These are phyloP conservation scores for Phallusia fumigata DNA, from an alignment of 23 tunicate species.

Conservation along the genomic window DNA sequence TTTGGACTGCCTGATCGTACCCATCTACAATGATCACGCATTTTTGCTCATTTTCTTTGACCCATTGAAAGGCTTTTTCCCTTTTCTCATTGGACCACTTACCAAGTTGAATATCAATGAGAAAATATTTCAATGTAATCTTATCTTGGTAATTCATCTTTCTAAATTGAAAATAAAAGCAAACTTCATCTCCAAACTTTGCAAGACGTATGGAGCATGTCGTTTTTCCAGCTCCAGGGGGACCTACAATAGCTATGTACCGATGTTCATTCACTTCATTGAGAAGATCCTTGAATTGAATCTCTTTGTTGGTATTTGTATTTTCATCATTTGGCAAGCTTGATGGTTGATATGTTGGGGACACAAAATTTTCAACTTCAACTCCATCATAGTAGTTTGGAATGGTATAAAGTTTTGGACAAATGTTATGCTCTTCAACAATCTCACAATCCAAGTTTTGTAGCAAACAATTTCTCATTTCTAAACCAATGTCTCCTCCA, in stretches of 20 bases:
- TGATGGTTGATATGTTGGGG: too few species aligned
- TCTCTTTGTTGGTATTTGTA: too few species aligned
- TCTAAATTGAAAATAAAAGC: slow-evolving; percentile 8
- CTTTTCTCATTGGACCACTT: not conserved
- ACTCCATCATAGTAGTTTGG: too few species aligned
- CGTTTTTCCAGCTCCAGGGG: slow-evolving; percentile 43
- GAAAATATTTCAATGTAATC: slow-evolving; percentile 10
- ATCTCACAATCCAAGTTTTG: too few species aligned
- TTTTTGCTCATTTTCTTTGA: not conserved
- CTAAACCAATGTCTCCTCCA: too few species aligned
- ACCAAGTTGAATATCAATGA: slow-evolving; percentile 19
- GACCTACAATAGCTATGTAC: slow-evolving; percentile 17
- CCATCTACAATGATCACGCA: slow-evolving; percentile 37
- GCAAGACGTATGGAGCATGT: slow-evolving; percentile 10
- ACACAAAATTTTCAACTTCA: too few species aligned
- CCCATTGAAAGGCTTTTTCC: slow-evolving; percentile 16
- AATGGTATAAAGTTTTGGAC: too few species aligned
- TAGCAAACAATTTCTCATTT: too few species aligned
- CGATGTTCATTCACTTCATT: not conserved
- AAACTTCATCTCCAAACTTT: not conserved
- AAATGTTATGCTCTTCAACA: too few species aligned
- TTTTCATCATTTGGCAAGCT: too few species aligned
- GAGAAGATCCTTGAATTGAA: too few species aligned
- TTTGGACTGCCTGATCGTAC: slow-evolving; percentile 11
- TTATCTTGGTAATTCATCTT: slow-evolving; percentile 17